Evolutionary conservation across 2,113 vertebrate species (phyloP).

Genomic region (Microcebus jonahi): DNA sequence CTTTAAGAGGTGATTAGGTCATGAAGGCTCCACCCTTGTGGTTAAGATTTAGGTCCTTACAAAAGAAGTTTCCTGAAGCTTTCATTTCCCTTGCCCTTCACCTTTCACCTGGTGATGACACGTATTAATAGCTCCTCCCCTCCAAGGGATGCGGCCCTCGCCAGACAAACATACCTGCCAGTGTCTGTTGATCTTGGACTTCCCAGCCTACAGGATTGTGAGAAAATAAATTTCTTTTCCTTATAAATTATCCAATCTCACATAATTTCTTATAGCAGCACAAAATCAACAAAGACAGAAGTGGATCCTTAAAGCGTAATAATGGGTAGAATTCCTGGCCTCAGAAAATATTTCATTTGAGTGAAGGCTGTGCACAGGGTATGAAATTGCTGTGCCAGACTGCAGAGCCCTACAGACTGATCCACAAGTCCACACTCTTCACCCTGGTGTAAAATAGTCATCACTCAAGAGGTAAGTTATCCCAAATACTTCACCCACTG

Average conservation of each 20-base stretch:
- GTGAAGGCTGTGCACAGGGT: not conserved
- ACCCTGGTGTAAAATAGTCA: not conserved
- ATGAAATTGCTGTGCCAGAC: not conserved
- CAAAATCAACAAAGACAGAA: not conserved
- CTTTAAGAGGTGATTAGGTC: too few species aligned
- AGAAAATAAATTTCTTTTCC: not conserved
- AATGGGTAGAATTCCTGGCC: not conserved
- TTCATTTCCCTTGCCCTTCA: too few species aligned
- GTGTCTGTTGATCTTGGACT: too few species aligned
- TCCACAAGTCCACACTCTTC: not conserved
- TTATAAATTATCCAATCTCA: not conserved
- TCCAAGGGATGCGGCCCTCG: not conserved
- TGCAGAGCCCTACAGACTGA: not conserved
- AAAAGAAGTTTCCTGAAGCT: too few species aligned
- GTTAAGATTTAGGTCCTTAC: too few species aligned
- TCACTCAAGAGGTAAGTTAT: not conserved
- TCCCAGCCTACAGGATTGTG: fast-evolving
- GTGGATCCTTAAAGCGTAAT: not conserved
- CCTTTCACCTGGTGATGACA: too few species aligned
- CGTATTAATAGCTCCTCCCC: too few species aligned
- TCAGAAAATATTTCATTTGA: not conserved
- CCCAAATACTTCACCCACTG: not conserved
- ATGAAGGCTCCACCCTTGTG: too few species aligned
- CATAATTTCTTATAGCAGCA: not conserved
- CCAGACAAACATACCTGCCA: not conserved